Percentiles rank a stretch among this genome's conserved stretches.
Conservation (phyloP, 92 coral and sea anemone species). For the Desmophyllum pertusum region DNA sequence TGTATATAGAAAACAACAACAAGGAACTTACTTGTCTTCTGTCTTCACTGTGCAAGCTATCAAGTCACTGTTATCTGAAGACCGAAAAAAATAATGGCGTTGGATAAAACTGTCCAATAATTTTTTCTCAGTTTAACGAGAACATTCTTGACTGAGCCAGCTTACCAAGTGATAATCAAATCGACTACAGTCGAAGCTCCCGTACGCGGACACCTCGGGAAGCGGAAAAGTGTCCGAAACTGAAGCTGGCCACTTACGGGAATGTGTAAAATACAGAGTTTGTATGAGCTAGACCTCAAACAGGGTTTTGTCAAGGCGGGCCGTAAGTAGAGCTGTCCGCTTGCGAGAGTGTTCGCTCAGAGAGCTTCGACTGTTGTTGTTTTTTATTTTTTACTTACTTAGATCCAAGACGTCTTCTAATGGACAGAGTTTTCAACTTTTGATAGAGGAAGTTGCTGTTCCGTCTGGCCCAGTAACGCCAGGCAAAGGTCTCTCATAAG, state of each 20-base stretch:
- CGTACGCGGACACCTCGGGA: no score
- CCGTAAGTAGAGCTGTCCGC: no score
- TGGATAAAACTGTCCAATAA: background rate
- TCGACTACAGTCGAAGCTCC: no score
- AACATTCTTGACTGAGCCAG: background rate
- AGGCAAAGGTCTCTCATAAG: constrained; percentile 94
- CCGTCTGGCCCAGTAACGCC: constrained; percentile 77
- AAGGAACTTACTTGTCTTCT: constrained; percentile 84
- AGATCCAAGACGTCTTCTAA: constrained; percentile 93
- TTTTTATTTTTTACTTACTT: constrained; percentile 66
- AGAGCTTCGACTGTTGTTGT: no score
- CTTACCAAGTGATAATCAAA: background rate
- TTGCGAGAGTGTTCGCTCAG: no score
- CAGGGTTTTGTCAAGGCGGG: no score
- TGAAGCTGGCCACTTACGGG: no score
- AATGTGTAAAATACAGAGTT: no score
- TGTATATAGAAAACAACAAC: background rate
- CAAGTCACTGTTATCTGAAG: constrained; percentile 94
- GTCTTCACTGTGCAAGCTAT: constrained; percentile 92
- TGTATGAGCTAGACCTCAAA: no score
- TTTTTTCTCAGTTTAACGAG: background rate
- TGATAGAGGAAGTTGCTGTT: constrained; percentile 90
- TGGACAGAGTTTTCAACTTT: constrained; percentile 97
- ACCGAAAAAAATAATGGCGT: constrained; percentile 2
- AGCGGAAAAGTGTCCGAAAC: no score